These are phyloP conservation scores for Gortyna flavago DNA, from an alignment of 2,888 invertebrate genomes.

Conservation along the genomic window DNA sequence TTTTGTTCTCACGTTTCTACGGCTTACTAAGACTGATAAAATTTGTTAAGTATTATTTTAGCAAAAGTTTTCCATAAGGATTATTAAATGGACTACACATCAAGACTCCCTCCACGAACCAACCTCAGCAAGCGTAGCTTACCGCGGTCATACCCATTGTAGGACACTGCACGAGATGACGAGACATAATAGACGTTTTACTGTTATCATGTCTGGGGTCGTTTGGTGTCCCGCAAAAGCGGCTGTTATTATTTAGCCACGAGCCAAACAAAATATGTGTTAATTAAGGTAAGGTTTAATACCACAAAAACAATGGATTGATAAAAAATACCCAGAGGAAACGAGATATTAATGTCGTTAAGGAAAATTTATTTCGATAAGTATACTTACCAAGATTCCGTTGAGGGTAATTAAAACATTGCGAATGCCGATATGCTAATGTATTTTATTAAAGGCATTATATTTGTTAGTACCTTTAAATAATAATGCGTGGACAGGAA, in stretches of 20 bases:
- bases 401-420: constrained; percentile 44
- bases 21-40: neutral
- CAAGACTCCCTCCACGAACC: neutral
- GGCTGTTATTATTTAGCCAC: neutral
- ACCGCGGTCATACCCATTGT: neutral
- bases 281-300: constrained; percentile 11
- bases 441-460: neutral
- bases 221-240: neutral
- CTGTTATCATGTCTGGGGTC: neutral
- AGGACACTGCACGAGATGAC: too few species aligned
- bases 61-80: neutral
- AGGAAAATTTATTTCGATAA: constrained; percentile 28
- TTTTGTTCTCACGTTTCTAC: constrained; percentile 17
- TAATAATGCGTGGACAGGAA: constrained; percentile 50
- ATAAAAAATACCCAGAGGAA: constrained; percentile 21
- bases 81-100: neutral
- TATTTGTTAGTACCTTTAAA: constrained; percentile 3
- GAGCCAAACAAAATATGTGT: neutral
- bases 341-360: constrained; percentile 1
- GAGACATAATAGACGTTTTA: neutral
- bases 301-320: constrained; percentile 17
- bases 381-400: constrained; percentile 27
- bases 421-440: constrained; percentile 7
- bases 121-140: neutral
- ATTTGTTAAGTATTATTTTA: neutral